Conservation (phyloP, 2,797 vertebrate species). For the Lepus townsendii region DNA sequence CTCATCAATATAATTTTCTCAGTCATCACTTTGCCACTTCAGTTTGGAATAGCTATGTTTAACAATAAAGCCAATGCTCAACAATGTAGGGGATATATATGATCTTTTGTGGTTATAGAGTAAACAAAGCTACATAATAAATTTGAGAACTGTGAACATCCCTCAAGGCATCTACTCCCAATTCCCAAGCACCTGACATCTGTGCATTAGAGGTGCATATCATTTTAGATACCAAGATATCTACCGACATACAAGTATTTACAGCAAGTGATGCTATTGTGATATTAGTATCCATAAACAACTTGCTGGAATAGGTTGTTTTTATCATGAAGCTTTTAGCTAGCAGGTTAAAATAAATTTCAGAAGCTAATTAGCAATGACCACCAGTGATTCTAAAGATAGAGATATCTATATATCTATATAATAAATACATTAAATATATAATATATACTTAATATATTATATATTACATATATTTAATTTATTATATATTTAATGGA, state of each 20-base stretch:
- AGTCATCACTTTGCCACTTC: background rate
- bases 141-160: background rate
- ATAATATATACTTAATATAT: too few species aligned
- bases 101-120: background rate
- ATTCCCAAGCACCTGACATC: background rate
- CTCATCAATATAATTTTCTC: background rate
- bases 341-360: background rate
- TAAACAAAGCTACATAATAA: background rate
- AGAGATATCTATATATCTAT: too few species aligned
- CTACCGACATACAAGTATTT: background rate
- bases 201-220: background rate
- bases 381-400: background rate
- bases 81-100: background rate
- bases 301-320: background rate
- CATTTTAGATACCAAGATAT: background rate
- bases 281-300: background rate
- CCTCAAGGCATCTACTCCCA: background rate
- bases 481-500: too few species aligned
- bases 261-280: background rate
- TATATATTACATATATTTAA: too few species aligned
- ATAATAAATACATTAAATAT: too few species aligned
- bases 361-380: background rate
- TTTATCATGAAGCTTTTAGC: background rate
- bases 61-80: background rate
- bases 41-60: constrained; percentile 22